Conservation (phyloP, 92 coral and sea anemone species). For the Porites rus region DNA sequence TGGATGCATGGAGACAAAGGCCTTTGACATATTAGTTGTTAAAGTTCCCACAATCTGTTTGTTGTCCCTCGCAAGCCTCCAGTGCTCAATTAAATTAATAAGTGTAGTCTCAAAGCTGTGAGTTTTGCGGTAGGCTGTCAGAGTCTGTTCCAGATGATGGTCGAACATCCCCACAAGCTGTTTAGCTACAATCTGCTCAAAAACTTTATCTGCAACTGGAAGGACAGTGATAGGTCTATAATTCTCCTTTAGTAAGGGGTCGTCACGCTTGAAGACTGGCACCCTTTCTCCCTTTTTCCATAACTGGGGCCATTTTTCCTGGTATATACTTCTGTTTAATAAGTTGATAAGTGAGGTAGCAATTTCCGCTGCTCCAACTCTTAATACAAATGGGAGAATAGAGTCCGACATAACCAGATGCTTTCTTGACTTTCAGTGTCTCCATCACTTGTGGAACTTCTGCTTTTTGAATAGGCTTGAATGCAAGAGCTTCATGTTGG, state of each 20-base stretch:
- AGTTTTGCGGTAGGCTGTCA: constrained; percentile 1
- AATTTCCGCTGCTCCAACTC: no score
- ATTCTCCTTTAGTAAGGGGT: constrained; percentile 20
- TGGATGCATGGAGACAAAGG: constrained; percentile 1
- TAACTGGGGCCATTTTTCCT: constrained; percentile 47
- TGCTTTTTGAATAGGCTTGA: constrained; percentile 17
- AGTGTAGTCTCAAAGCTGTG: background rate
- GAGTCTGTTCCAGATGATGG: background rate
- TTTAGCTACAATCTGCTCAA: constrained; percentile 47
- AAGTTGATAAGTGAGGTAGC: no score
- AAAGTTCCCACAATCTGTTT: background rate
- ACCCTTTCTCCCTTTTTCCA: constrained; percentile 62
- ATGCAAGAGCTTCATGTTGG: background rate
- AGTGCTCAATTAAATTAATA: constrained; percentile 8
- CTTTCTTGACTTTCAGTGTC: no score
- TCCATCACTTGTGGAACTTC: constrained; percentile 32
- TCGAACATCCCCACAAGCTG: constrained; percentile 21
- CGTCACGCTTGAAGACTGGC: constrained; percentile 37
- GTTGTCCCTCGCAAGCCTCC: constrained; percentile 7
- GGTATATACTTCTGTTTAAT: no score
- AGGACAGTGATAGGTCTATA: constrained; percentile 41
- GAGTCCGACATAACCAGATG: no score
- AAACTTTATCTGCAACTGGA: constrained; percentile 13
- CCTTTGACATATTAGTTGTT: constrained; percentile 1
- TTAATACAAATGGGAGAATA: no score